Evolutionary conservation across 2,888 invertebrate genomes (phyloP), one percentile per base, ranked within the genome.

Genomic region (Aspidiotus destructor): DNA sequence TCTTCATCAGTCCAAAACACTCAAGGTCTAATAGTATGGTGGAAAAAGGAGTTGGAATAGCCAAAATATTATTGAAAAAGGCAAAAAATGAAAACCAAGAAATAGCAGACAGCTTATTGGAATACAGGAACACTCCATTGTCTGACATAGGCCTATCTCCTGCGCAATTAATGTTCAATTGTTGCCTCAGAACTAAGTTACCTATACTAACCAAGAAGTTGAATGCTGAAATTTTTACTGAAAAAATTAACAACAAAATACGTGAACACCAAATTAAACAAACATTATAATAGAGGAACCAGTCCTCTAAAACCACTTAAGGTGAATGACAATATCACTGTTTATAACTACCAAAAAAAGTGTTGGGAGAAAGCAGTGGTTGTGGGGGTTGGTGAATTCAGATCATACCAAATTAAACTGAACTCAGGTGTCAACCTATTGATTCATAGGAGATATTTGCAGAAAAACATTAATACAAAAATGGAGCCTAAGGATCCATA

Each of bases 11-110:
- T 44, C 62, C 44, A 44, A 61, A 61, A 42, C 41, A 62, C 16
- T 44, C 44, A 44, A 42, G 17, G 7, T 44, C 44, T 13, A 62
- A 62, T 44, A 44, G 62, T 8, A n/a, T 44, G n/a, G 62, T 62
- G 17, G 62, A 44, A 17, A 62, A 62, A 44, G 48, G 44, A 44
- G 62, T 62, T 8, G 13, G 62, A 16, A 62, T 62, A 44, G 48
- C 48, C 48, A 48, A 48, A 48, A 2, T 48, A 2, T 6, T 3
- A 6, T 17, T 44, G 42, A 44, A 44, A 48, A 62, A 44, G 16
- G 17, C 48, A 8, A 42, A 7, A 2, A 41, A 60, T 41, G 40
- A 60, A 41, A 42, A 60, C n/a, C n/a, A 28, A 40, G 41, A 60
- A 6, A 16, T 60, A 6, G 41, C 13, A 9, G 13, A 60, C 41